These are phyloP conservation scores for Tachysurus vachellii DNA, from an alignment of 2,113 vertebrate species.

Conservation along the genomic window DNA sequence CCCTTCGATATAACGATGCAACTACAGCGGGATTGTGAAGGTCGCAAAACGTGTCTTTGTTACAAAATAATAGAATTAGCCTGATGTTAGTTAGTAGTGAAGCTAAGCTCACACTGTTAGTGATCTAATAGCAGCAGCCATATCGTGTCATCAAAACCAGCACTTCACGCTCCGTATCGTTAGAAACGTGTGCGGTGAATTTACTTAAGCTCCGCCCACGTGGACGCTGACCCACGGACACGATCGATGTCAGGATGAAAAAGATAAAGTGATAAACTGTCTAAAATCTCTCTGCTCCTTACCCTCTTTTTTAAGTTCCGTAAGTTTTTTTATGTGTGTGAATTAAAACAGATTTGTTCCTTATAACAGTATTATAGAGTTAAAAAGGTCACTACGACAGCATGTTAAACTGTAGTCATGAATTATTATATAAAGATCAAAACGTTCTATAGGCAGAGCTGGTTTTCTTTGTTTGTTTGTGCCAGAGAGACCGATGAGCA, in stretches of 20 bases:
- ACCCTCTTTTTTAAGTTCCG: background rate
- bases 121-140: background rate
- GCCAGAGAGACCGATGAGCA: slow-evolving; percentile 8
- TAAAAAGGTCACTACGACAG: slow-evolving; percentile 23
- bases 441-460: background rate
- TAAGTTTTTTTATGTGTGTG: background rate
- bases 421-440: background rate
- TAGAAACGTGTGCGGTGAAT: background rate
- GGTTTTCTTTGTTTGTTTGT: slow-evolving; percentile 19
- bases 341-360: background rate
- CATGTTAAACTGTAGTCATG: background rate
- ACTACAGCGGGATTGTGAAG: background rate
- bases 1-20: background rate
- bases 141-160: background rate
- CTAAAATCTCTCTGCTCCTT: background rate
- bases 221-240: background rate
- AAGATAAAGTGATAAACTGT: too few relatives aligned
- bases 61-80: background rate
- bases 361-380: slow-evolving; percentile 65
- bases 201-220: background rate
- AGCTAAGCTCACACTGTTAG: background rate
- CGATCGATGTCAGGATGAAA: background rate
- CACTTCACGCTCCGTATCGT: background rate
- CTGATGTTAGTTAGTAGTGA: background rate
- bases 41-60: background rate